Conservation (phyloP, 2,113 vertebrate species). For the Acrocephalus kingi region DNA sequence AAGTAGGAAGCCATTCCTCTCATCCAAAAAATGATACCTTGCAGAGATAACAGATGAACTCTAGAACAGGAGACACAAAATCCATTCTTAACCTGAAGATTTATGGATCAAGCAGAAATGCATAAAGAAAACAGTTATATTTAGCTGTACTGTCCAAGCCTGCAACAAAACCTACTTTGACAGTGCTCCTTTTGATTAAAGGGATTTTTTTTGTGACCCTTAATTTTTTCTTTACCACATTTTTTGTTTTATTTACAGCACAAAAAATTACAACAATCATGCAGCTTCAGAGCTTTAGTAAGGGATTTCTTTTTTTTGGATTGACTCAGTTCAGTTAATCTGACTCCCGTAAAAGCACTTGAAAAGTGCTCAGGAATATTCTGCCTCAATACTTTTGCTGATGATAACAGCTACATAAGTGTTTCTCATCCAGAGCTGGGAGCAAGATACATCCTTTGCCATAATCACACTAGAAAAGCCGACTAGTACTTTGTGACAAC, state of each 20-base stretch:
- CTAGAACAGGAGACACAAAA: background rate
- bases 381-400: background rate
- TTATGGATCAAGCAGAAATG: slow-evolving; percentile 3
- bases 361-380: background rate
- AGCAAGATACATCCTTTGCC: background rate
- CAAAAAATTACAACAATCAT: background rate
- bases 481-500: background rate
- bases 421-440: background rate
- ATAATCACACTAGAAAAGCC: background rate
- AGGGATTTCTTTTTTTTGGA: background rate
- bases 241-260: background rate
- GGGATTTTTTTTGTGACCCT: background rate
- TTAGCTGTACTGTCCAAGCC: background rate
- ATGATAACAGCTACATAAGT: background rate
- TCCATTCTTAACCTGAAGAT: background rate
- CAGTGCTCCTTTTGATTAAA: background rate
- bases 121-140: background rate
- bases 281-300: background rate
- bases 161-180: background rate
- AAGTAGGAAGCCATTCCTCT: background rate
- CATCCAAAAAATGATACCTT: background rate
- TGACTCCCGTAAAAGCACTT: background rate
- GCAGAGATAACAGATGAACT: slow-evolving; percentile 29
- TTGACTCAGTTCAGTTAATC: background rate
- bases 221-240: background rate